Evolutionary conservation across 2,888 invertebrate genomes (phyloP).

Genomic region (Stictocephala bisonia): DNA sequence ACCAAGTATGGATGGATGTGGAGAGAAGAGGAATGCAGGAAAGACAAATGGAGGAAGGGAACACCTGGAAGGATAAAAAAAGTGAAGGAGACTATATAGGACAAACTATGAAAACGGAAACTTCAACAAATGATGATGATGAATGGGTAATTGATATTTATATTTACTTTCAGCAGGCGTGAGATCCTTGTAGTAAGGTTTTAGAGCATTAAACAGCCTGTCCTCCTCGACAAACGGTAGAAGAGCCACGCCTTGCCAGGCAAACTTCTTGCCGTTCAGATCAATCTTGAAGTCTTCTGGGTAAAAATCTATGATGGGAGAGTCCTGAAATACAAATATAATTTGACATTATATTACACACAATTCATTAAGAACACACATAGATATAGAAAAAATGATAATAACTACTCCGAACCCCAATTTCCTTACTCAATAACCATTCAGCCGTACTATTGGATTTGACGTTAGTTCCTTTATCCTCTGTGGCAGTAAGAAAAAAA

Average conservation of each 20-base stretch:
- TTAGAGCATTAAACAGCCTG: conserved; percentile 84
- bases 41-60: too few species aligned
- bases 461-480: too few species aligned
- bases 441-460: too few species aligned
- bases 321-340: conserved; percentile 71
- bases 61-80: too few species aligned
- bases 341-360: neutral
- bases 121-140: too few species aligned
- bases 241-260: conserved; percentile 99
- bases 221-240: conserved; percentile 97
- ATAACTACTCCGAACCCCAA: neutral
- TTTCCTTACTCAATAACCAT: neutral
- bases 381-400: neutral
- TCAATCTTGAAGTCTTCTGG: conserved; percentile 98
- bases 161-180: conserved; percentile 83
- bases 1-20: too few species aligned
- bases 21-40: too few species aligned
- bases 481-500: too few species aligned
- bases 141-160: too few species aligned
- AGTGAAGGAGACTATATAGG: too few species aligned
- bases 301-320: conserved; percentile 98
- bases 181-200: conserved; percentile 81
- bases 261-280: conserved; percentile 98
- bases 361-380: too few species aligned
- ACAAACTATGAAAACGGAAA: too few species aligned